These are phyloP conservation scores for Myripristis murdjan DNA, from an alignment of 2,797 vertebrate species.

Conservation along the genomic window DNA sequence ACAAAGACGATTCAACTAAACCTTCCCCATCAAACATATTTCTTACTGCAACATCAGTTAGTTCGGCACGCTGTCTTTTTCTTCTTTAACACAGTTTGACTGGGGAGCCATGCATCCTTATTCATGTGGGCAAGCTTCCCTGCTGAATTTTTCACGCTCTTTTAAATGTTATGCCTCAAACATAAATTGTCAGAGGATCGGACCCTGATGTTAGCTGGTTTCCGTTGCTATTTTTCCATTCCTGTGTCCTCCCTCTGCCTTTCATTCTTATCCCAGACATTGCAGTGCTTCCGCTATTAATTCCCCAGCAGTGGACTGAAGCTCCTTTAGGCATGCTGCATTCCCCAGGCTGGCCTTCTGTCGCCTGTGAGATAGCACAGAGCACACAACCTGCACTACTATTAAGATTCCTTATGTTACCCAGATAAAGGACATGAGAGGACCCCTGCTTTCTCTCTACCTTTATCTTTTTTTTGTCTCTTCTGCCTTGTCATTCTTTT, in stretches of 20 bases:
- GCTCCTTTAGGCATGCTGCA: slow-evolving; percentile 54
- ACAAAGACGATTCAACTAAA: slow-evolving; percentile 24
- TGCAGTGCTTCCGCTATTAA: slow-evolving; percentile 61
- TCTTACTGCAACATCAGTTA: slow-evolving; percentile 23
- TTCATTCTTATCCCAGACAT: slow-evolving; percentile 68
- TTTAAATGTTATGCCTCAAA: slow-evolving; percentile 55
- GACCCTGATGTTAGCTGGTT: slow-evolving; percentile 48
- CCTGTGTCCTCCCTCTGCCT: slow-evolving; percentile 57
- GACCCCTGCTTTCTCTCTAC: slow-evolving; percentile 58
- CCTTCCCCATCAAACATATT: slow-evolving; percentile 47
- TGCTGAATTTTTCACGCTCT: slow-evolving; percentile 51
- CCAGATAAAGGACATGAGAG: slow-evolving; percentile 71
- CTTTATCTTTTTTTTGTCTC: slow-evolving; percentile 36
- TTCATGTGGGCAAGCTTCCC: slow-evolving; percentile 38
- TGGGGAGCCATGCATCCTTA: slow-evolving; percentile 50
- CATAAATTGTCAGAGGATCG: slow-evolving; percentile 56
- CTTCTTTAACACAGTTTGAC: slow-evolving; percentile 17
- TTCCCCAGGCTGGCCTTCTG: slow-evolving; percentile 65
- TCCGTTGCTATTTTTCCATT: slow-evolving; percentile 42
- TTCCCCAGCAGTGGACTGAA: slow-evolving; percentile 55
- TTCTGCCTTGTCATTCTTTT: slow-evolving; percentile 40
- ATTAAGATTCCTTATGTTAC: slow-evolving; percentile 74
- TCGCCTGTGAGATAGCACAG: slow-evolving; percentile 72
- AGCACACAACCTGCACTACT: slow-evolving; percentile 67
- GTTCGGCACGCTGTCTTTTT: slow-evolving; percentile 26